These are phyloP conservation scores for Notolepis coatsorum DNA, from an alignment of 2,797 vertebrate genomes.

Conservation along the genomic window DNA sequence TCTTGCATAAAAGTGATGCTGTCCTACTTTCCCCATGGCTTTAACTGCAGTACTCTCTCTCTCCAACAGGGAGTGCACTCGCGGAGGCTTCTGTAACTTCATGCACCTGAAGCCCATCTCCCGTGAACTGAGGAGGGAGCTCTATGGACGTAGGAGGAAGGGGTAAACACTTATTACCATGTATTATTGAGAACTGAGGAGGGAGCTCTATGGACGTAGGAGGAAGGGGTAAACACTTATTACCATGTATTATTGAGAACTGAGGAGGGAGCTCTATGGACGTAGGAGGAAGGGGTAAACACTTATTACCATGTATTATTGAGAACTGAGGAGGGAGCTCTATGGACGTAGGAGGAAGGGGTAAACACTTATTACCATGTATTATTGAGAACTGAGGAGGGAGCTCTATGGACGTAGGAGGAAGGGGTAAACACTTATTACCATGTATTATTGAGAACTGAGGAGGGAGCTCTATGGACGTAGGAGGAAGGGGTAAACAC, in stretches of 20 bases:
- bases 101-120: constrained; percentile 99
- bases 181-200: constrained; percentile 93
- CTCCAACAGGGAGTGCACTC: constrained; percentile 91
- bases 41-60: background rate
- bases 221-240: constrained; percentile 89
- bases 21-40: background rate
- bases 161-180: constrained; percentile 77
- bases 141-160: constrained; percentile 95
- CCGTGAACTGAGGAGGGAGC: constrained; percentile 92
- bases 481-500: too few species aligned
- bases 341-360: constrained; percentile 95
- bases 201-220: constrained; percentile 93
- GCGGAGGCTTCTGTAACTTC: constrained; percentile 98
- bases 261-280: constrained; percentile 94
- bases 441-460: too few species aligned
- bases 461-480: too few species aligned
- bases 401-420: too few species aligned
- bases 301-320: background rate
- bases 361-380: constrained; percentile 70
- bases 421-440: too few species aligned
- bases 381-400: too few species aligned
- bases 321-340: constrained; percentile 93
- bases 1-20: background rate
- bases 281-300: constrained; percentile 93
- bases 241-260: constrained; percentile 80